A percentile compares a stretch with the other conserved stretches of the same genome.
phyloP scores from a whole-genome alignment of 2,113 vertebrate genomes.

The Paralichthys olivaceus region DNA sequence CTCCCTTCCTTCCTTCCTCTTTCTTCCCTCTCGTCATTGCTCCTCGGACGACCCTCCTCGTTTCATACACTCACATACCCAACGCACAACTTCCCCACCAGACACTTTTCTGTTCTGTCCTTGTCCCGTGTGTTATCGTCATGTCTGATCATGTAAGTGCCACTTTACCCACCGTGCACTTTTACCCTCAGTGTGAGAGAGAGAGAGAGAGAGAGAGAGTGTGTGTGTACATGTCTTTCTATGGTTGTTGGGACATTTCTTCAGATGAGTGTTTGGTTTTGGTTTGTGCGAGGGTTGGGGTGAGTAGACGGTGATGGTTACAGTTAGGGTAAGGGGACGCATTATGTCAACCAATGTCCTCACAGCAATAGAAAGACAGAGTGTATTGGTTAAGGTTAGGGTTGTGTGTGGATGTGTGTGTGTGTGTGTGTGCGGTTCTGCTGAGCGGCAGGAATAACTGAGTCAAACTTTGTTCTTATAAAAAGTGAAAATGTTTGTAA shows the following conservation, averaged over 20 bases:
- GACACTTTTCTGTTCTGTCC: slow-evolving; percentile 41
- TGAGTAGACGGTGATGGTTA: background rate
- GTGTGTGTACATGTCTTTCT: slow-evolving; percentile 7
- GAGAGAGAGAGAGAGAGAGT: background rate
- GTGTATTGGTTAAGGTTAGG: background rate
- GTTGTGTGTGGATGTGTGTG: slow-evolving; percentile 9
- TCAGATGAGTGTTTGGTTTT: background rate
- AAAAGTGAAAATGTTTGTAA: background rate
- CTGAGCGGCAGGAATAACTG: background rate
- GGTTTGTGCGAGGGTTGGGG: background rate
- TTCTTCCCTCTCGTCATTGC: slow-evolving; percentile 10
- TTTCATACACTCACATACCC: slow-evolving; percentile 14
- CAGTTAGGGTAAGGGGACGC: background rate
- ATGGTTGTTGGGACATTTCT: background rate
- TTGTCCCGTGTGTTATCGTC: slow-evolving; percentile 29
- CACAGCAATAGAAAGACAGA: background rate
- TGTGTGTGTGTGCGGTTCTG: slow-evolving; percentile 9
- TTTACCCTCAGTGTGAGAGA: slow-evolving; percentile 18
- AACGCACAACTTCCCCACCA: slow-evolving; percentile 32
- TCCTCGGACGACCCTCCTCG: slow-evolving; percentile 16
- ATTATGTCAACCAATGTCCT: background rate
- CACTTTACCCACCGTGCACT: slow-evolving; percentile 40
- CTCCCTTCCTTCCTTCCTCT: slow-evolving; percentile 16
- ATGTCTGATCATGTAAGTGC: slow-evolving; percentile 32
- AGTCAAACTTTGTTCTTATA: background rate